phyloP scores from a whole-genome alignment of 92 coral and sea anemone species.

The Heliopora coerulea region DNA sequence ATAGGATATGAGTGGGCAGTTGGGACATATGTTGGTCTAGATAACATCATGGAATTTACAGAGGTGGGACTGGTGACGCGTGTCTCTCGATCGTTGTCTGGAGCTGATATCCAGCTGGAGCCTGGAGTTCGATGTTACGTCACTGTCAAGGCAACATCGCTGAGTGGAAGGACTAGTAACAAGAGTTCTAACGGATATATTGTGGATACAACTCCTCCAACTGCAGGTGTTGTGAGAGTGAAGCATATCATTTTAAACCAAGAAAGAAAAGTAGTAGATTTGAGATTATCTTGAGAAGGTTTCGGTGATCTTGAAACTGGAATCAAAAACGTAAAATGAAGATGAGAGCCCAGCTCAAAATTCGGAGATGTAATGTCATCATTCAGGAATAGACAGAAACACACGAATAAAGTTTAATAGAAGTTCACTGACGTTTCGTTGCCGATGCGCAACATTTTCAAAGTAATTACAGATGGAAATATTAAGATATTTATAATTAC shows the following conservation, averaged over 20 bases:
- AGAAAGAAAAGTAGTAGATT: slow-evolving; percentile 49
- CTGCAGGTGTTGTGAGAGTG: slow-evolving; percentile 53
- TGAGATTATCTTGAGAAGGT: slow-evolving; percentile 65
- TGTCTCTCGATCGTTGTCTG: slow-evolving; percentile 57
- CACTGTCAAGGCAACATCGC: slow-evolving; percentile 74
- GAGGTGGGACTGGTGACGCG: slow-evolving; percentile 63
- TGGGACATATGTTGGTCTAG: slow-evolving; percentile 61
- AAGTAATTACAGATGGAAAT: too few relatives aligned
- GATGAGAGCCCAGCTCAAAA: too few relatives aligned
- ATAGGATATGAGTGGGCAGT: slow-evolving; percentile 84
- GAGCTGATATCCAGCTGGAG: slow-evolving; percentile 65
- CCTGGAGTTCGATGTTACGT: slow-evolving; percentile 75
- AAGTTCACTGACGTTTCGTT: too few relatives aligned
- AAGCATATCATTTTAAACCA: slow-evolving; percentile 61
- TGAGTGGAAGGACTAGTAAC: slow-evolving; percentile 63
- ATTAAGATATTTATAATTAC: too few relatives aligned
- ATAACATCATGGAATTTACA: slow-evolving; percentile 71
- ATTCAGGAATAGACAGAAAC: too few relatives aligned
- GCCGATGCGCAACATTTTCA: too few relatives aligned
- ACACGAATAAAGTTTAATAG: too few relatives aligned
- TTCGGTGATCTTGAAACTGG: slow-evolving; percentile 72
- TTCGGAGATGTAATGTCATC: too few relatives aligned
- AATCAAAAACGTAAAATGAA: slow-evolving; percentile 47
- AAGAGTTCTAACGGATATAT: slow-evolving; percentile 75
- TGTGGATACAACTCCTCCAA: slow-evolving; percentile 81